These are phyloP conservation scores for Eurytoma adleriae DNA, from an alignment of 2,888 invertebrate species.

Conservation along the genomic window DNA sequence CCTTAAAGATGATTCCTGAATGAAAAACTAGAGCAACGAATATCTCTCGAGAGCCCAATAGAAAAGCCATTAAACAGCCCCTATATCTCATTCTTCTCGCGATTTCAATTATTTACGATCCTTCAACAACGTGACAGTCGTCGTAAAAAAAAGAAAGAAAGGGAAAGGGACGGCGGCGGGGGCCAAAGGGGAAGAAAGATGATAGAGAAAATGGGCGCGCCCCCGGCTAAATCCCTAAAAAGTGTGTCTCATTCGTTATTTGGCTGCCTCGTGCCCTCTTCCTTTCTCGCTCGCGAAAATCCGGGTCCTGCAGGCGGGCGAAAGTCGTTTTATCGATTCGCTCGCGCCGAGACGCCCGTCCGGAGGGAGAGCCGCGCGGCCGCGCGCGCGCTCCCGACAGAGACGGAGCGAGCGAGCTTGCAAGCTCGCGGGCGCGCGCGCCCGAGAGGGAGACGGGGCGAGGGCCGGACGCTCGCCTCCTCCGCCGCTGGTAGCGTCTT, in stretches of 20 bases:
- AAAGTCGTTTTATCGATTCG: constrained; percentile 58
- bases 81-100: no score
- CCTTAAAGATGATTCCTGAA: no score
- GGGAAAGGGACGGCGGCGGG: background rate
- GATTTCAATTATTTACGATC: no score
- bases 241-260: constrained; percentile 47
- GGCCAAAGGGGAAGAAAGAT: background rate
- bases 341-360: constrained; percentile 9
- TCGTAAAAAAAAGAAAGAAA: background rate
- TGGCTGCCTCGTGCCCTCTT: constrained; percentile 6
- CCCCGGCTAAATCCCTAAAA: constrained; percentile 28
- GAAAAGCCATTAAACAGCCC: no score
- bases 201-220: background rate
- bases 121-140: background rate
- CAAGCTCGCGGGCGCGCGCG: background rate
- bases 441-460: background rate
- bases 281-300: constrained; percentile 43
- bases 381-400: background rate
- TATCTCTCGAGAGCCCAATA: no score
- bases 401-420: background rate
- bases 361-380: background rate
- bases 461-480: constrained; percentile 6
- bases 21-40: no score
- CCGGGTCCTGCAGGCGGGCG: constrained; percentile 51
- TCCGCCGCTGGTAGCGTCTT: background rate